Percentiles rank a stretch among this genome's conserved stretches.
phyloP scores from a whole-genome alignment of 2,888 invertebrate species.

The Acronicta leporina region DNA sequence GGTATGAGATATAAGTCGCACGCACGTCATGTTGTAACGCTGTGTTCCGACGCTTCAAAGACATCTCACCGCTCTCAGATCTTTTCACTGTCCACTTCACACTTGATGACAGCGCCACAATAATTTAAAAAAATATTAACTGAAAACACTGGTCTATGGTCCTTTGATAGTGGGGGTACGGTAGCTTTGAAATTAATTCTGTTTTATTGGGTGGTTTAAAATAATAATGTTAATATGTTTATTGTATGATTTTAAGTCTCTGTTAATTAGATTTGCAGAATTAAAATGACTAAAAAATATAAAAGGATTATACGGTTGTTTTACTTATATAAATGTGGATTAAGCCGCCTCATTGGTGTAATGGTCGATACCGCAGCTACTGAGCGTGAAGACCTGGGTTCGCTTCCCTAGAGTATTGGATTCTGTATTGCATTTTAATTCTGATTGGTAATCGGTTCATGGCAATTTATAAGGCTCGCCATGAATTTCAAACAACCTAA shows the following conservation, averaged over 20 bases:
- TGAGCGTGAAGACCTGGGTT: too few species aligned
- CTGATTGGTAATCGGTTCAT: too few species aligned
- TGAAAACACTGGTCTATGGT: slow-evolving; percentile 27
- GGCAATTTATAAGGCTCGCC: too few species aligned
- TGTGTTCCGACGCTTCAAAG: slow-evolving; percentile 72
- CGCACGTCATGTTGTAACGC: slow-evolving; percentile 69
- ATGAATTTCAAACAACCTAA: too few species aligned
- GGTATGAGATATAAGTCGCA: slow-evolving; percentile 76
- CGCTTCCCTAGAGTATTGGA: too few species aligned
- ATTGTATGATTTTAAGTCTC: neutral
- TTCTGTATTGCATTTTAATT: too few species aligned
- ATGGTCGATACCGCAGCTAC: too few species aligned
- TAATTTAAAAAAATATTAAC: slow-evolving; percentile 51
- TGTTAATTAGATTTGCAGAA: neutral
- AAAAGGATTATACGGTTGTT: too few species aligned
- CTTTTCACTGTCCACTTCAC: slow-evolving; percentile 71
- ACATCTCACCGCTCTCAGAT: slow-evolving; percentile 68
- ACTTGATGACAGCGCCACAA: slow-evolving; percentile 53
- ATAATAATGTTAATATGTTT: neutral
- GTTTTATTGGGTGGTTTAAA: neutral
- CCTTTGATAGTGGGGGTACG: slow-evolving; percentile 3
- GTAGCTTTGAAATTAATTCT: neutral
- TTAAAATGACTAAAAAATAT: neutral
- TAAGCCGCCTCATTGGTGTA: too few species aligned
- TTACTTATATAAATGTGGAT: too few species aligned